These are phyloP conservation scores for Hesperia comma DNA, from an alignment of 2,888 invertebrate genomes.

Conservation along the genomic window DNA sequence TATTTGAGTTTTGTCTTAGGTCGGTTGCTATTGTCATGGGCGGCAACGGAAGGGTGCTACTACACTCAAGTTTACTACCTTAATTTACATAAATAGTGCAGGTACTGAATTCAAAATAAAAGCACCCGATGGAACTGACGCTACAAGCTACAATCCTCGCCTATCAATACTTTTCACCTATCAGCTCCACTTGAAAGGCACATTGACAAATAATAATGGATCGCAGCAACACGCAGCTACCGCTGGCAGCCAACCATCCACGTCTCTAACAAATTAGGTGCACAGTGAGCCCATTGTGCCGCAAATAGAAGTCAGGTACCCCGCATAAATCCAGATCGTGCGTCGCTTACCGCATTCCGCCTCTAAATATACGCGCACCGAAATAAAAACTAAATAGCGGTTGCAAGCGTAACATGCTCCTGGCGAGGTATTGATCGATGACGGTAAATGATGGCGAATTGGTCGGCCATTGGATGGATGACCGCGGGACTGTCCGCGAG, in stretches of 20 bases:
- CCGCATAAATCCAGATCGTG: conserved; percentile 52
- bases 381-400: conserved; percentile 52
- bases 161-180: too few relatives aligned
- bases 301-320: conserved; percentile 62
- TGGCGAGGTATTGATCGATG: neutral
- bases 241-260: conserved; percentile 26
- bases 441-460: neutral
- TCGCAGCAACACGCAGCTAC: conserved; percentile 16
- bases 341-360: conserved; percentile 60
- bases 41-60: too few relatives aligned
- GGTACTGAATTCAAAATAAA: too few relatives aligned
- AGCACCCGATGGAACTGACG: too few relatives aligned
- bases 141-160: too few relatives aligned
- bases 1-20: too few relatives aligned
- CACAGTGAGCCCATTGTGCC: conserved; percentile 48
- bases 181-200: neutral
- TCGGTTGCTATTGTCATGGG: too few relatives aligned
- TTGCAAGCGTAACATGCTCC: conserved; percentile 8
- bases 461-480: neutral
- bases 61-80: too few relatives aligned
- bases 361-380: conserved; percentile 54
- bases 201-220: conserved; percentile 9
- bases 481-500: too few relatives aligned
- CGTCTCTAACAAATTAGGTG: conserved; percentile 47
- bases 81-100: too few relatives aligned